Evolutionary conservation across 2,797 vertebrate genomes (phyloP).

Genomic region (Dermochelys coriacea): DNA sequence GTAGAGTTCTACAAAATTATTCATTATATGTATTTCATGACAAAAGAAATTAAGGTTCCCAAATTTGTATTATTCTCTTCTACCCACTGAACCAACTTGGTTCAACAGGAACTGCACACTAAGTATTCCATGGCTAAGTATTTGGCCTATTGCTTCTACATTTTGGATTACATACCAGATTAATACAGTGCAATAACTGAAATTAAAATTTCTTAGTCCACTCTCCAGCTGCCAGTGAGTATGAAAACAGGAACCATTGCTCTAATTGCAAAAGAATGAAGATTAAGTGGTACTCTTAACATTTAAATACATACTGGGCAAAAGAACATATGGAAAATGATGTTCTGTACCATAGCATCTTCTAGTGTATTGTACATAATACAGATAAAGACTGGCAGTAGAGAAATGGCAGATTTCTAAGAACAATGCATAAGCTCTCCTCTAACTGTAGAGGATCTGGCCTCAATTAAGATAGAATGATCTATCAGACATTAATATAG

Average conservation of each 20-base stretch:
- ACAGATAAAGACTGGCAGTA: background rate
- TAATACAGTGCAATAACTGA: background rate
- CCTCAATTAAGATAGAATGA: background rate
- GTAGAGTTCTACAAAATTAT: background rate
- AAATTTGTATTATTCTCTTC: background rate
- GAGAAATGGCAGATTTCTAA: background rate
- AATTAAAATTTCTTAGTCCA: background rate
- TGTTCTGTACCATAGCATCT: background rate
- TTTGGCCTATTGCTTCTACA: background rate
- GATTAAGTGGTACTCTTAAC: background rate
- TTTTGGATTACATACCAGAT: background rate
- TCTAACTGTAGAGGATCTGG: background rate
- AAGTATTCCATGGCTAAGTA: background rate
- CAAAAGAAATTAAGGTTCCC: background rate
- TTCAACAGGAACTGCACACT: background rate
- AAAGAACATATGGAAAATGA: background rate
- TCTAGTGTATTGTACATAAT: background rate
- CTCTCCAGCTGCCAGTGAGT: background rate
- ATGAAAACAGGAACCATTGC: background rate
- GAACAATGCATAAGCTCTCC: background rate
- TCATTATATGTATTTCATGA: background rate
- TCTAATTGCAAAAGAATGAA: background rate
- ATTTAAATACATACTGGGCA: background rate
- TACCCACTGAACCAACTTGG: background rate
- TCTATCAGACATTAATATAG: background rate